Evolutionary conservation across 2,797 vertebrate genomes (phyloP), one percentile per base, ranked within the genome.

Genomic region (Lagorchestes hirsutus): DNA sequence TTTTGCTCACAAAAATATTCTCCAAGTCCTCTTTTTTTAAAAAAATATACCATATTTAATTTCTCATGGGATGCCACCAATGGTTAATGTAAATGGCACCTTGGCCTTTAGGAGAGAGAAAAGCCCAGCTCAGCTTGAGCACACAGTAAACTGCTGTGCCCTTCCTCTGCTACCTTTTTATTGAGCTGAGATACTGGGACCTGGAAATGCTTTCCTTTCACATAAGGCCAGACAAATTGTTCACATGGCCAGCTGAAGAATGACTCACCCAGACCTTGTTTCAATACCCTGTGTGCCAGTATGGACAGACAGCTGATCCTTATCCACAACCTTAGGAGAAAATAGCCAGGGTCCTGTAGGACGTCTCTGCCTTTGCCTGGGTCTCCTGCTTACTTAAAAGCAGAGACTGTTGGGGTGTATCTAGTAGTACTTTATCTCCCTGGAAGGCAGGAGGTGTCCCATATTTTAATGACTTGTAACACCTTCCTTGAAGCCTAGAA

Each of bases 251-350:
- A 96, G 96, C 34, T 87, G 74, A 87, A 40, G 90, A 40, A 57
- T 97, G 94, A 94, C 92, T 96, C 96, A 94, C 92, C 93, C 92
- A 96, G 95, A 91, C 57, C 12, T 28, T 94, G 95, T 96, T 93
- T 52, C 94, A 93, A 2, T 90, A 91, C 93, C 92, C 1, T 59
- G 91, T 93, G 16, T 95, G 93, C 55, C 55, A 96, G 96, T 90
- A 29, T 22, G 0, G 0, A 91, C 58, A 93, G n/a, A 92, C 58
- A 93, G 46, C 57, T 54, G 46, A 94, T 29, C 12, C 10, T n/a
- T 40, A 90, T 93, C 57, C 29, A 87, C 9, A 93, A 22, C 0
- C 93, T 0, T 0, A 50, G 1, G 34, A 96, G 31, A 92, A 92
- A 11, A 31, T 97, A 1, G 14, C 16, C 0, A 40, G 46, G 29